Evolutionary conservation across 1,140 invertebrate species (phyloP).

Genomic region (Rhagoletis pomonella): DNA sequence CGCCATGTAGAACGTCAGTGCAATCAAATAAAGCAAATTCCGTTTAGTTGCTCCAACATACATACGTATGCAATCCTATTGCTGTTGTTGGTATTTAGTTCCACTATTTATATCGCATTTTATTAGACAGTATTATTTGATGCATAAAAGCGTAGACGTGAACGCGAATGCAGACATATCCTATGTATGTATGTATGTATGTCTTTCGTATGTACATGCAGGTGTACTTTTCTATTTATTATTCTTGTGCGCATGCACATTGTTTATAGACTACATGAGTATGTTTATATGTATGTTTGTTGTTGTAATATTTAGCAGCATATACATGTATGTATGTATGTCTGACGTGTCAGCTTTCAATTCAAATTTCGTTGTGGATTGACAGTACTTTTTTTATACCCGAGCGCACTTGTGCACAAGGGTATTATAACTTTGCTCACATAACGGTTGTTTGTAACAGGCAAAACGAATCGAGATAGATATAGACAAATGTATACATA

Average conservation of each 20-base stretch:
- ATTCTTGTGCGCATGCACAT: conserved; percentile 9
- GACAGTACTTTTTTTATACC: too few relatives aligned
- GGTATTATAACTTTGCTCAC: too few relatives aligned
- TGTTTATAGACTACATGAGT: background rate
- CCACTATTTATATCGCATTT: conserved; percentile 39
- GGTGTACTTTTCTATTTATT: conserved; percentile 12
- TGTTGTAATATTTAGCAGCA: conserved; percentile 11
- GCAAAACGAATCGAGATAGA: too few relatives aligned
- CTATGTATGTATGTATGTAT: background rate
- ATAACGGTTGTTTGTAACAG: too few relatives aligned
- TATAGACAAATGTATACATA: too few relatives aligned
- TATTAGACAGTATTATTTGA: conserved; percentile 37
- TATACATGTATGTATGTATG: too few relatives aligned
- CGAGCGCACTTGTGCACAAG: too few relatives aligned
- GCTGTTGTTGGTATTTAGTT: background rate
- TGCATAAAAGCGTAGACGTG: conserved; percentile 2
- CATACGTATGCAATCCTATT: too few relatives aligned
- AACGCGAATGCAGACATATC: background rate
- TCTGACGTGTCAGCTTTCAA: conserved; percentile 45
- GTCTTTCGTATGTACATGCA: background rate
- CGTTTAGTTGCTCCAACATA: background rate
- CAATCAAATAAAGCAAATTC: conserved; percentile 39
- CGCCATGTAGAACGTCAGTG: conserved; percentile 37
- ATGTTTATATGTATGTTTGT: background rate
- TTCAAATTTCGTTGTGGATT: conserved; percentile 34